Evolutionary conservation across 2,797 vertebrate species (phyloP), one percentile per base, ranked within the genome.

Genomic region (Sebastes trivittatus): DNA sequence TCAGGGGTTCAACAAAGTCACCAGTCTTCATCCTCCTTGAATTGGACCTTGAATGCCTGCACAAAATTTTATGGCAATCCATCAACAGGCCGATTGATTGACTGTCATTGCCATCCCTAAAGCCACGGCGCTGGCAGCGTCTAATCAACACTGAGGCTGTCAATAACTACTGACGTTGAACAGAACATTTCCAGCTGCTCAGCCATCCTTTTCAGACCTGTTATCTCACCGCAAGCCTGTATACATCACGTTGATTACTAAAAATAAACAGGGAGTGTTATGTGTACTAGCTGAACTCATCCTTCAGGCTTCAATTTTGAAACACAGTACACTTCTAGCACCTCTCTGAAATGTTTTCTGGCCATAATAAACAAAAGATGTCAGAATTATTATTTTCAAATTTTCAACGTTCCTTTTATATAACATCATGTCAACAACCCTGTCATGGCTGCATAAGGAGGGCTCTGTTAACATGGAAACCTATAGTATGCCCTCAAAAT

Each of bases 211-310:
- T 25, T 52, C 65, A 70, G 67, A 82, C 38, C 69, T 58, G 68
- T 75, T 59, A 56, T 81, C 71, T 80, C 74, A 70, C 61, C 79
- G 46, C 65, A 29, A 80, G 78, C 73, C 75, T 55, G 66, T 25
- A 22, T 55, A 55, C 11, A 82, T 82, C 75, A 73, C 79, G 55
- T 79, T 56, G 52, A 55, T 71, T 69, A 42, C 69, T 84, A 64
- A 88, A 89, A 90, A 81, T 87, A 82, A 82, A 71, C 66, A 60
- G 27, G 2, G 32, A 62, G 66, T 25, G n/a, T 52, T 76, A 46
- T 66, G 59, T 78, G 36, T 56, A 32, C 18, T 22, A 36, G 72
- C 72, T 77, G 63, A 72, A 62, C 52, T 80, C 49, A 49, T 73
- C 67, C 49, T 60, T 25, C 10, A 23, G 10, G 72, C 55, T 81